Evolutionary conservation across 2,113 vertebrate genomes (phyloP).

Genomic region (Malaclemys terrapin): DNA sequence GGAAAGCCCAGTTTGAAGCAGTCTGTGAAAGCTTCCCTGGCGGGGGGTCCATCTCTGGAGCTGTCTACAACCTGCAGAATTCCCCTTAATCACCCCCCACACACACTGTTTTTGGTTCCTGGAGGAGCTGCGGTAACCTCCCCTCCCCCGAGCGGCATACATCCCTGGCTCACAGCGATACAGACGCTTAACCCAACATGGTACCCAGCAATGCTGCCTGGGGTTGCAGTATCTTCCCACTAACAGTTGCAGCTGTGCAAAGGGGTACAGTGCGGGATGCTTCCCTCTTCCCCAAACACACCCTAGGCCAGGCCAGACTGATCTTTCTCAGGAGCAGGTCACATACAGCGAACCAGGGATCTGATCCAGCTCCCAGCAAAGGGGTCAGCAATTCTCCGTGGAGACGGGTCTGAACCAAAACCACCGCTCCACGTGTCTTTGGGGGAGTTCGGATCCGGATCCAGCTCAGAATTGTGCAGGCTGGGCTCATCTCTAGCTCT

Average conservation of each 20-base stretch:
- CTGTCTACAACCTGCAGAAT: not conserved
- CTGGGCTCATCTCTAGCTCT: not conserved
- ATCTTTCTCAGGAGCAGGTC: not conserved
- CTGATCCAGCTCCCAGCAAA: not conserved
- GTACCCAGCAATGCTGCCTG: not conserved
- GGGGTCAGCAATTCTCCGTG: not conserved
- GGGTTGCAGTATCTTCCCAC: not conserved
- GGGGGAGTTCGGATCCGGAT: not conserved
- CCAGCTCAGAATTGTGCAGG: not conserved
- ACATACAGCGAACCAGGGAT: not conserved
- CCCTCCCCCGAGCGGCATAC: no score
- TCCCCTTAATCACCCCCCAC: not conserved
- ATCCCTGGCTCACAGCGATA: not conserved
- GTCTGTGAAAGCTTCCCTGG: not conserved
- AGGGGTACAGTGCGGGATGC: not conserved
- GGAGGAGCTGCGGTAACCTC: not conserved
- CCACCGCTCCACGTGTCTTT: not conserved
- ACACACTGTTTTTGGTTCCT: not conserved
- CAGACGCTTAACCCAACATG: not conserved
- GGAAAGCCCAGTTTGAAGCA: not conserved
- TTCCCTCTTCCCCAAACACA: not conserved
- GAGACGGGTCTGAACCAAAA: not conserved
- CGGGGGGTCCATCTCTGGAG: not conserved
- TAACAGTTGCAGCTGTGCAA: not conserved
- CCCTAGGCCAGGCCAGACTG: not conserved